These are phyloP conservation scores for Heliconius congener DNA, from an alignment of 1,140 invertebrate species.

Conservation along the genomic window DNA sequence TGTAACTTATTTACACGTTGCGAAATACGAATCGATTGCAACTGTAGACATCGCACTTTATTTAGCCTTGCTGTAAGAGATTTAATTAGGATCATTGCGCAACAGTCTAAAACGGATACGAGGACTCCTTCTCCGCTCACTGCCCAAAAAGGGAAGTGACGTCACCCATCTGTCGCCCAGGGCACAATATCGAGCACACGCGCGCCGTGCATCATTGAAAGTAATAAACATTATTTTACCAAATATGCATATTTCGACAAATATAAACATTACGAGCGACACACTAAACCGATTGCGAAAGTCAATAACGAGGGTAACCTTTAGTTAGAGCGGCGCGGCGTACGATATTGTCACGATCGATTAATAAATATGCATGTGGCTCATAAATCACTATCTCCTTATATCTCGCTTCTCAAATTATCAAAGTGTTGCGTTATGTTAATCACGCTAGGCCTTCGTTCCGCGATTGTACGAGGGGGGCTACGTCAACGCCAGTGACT, in stretches of 20 bases:
- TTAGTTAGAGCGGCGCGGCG: slow-evolving; percentile 66
- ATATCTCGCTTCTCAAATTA: slow-evolving; percentile 64
- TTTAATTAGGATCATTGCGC: slow-evolving; percentile 80
- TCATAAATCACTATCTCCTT: slow-evolving; percentile 68
- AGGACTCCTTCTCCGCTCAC: slow-evolving; percentile 73
- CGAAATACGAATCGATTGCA: slow-evolving; percentile 80
- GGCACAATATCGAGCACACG: neutral
- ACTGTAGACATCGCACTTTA: slow-evolving; percentile 78
- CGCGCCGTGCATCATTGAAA: neutral
- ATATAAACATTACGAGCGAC: slow-evolving; percentile 10
- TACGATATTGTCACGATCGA: slow-evolving; percentile 75
- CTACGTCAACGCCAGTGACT: slow-evolving; percentile 36
- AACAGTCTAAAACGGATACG: slow-evolving; percentile 74
- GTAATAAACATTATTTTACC: slow-evolving; percentile 5
- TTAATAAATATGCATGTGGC: slow-evolving; percentile 65
- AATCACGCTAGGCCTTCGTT: slow-evolving; percentile 36
- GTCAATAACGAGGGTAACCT: slow-evolving; percentile 74
- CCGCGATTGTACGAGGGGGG: slow-evolving; percentile 19
- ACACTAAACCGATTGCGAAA: slow-evolving; percentile 62
- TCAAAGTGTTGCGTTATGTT: slow-evolving; percentile 52
- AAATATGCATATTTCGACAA: slow-evolving; percentile 2
- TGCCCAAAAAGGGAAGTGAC: slow-evolving; percentile 61
- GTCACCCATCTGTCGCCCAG: slow-evolving; percentile 16
- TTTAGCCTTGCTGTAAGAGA: slow-evolving; percentile 77
- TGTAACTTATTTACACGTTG: slow-evolving; percentile 79